Evolutionary conservation across 2,113 vertebrate species (phyloP).

Genomic region (Pungitius pungitius): DNA sequence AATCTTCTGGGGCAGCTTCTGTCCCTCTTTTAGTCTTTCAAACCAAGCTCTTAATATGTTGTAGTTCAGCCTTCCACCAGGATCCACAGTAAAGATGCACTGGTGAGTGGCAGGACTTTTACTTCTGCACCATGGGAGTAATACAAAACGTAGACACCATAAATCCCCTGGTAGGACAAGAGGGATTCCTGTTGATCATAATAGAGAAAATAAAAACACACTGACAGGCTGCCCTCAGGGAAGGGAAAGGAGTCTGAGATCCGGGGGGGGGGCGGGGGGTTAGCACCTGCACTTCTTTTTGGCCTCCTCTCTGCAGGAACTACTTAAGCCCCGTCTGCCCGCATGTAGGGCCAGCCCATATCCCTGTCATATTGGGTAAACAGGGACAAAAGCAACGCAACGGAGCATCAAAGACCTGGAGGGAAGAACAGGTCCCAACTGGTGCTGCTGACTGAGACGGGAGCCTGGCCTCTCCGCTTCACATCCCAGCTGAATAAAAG

Average conservation of each 20-base stretch:
- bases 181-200: slow-evolving; percentile 69
- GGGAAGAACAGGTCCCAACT: slow-evolving; percentile 77
- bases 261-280: slow-evolving; percentile 4
- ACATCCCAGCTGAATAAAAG: slow-evolving; percentile 41
- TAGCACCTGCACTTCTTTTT: slow-evolving; percentile 72
- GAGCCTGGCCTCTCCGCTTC: slow-evolving; percentile 39
- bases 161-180: slow-evolving; percentile 50
- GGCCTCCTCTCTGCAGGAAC: slow-evolving; percentile 64
- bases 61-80: background rate
- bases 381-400: slow-evolving; percentile 70
- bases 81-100: slow-evolving; percentile 2
- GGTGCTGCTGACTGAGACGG: slow-evolving; percentile 55
- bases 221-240: slow-evolving; percentile 64
- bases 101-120: slow-evolving; percentile 14
- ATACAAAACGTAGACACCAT: slow-evolving; percentile 43
- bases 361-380: slow-evolving; percentile 75
- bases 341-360: slow-evolving; percentile 71
- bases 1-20: background rate
- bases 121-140: slow-evolving; percentile 31
- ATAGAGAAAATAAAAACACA: slow-evolving; percentile 75
- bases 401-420: slow-evolving; percentile 71
- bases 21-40: background rate
- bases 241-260: slow-evolving; percentile 49
- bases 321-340: slow-evolving; percentile 71
- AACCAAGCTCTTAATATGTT: background rate